Conservation (phyloP, 2,113 vertebrate species). For the Grallaria varia region DNA sequence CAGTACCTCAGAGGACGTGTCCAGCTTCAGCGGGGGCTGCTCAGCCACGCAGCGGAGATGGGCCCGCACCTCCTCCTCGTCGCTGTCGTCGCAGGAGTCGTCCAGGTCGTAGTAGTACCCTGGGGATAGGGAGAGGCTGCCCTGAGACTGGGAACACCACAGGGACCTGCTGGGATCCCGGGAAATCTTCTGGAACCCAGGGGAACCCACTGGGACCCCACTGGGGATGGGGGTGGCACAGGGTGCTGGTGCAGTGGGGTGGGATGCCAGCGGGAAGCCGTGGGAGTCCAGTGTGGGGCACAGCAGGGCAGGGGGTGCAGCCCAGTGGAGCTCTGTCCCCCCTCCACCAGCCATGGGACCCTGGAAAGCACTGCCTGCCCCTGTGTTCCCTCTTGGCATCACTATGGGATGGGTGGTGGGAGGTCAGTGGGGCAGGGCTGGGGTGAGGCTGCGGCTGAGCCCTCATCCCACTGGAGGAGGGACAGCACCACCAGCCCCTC, state of each 20-base stretch:
- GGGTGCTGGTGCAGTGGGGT: not conserved
- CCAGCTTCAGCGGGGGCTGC: slow-evolving; percentile 94
- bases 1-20: slow-evolving; percentile 90
- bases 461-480: not conserved
- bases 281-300: accelerated
- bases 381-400: accelerated
- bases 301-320: accelerated
- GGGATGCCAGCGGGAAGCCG: not conserved
- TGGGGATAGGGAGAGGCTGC: slow-evolving; percentile 27
- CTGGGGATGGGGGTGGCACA: not conserved
- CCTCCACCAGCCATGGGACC: not conserved
- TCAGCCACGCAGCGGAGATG: slow-evolving; percentile 93
- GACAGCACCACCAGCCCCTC: not conserved
- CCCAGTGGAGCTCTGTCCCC: accelerated
- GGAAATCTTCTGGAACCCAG: not conserved
- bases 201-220: accelerated
- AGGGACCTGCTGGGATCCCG: not conserved
- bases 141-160: accelerated
- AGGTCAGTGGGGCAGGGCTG: accelerated
- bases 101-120: slow-evolving; percentile 98
- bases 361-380: accelerated
- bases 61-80: slow-evolving; percentile 94
- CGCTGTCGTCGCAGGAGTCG: slow-evolving; percentile 96
- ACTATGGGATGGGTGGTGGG: accelerated
- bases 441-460: not conserved